A percentile compares a stretch with the other conserved stretches of the same genome.
Evolutionary conservation across 2,797 vertebrate species (phyloP).

Genomic region (Sebastolobus altivelis): DNA sequence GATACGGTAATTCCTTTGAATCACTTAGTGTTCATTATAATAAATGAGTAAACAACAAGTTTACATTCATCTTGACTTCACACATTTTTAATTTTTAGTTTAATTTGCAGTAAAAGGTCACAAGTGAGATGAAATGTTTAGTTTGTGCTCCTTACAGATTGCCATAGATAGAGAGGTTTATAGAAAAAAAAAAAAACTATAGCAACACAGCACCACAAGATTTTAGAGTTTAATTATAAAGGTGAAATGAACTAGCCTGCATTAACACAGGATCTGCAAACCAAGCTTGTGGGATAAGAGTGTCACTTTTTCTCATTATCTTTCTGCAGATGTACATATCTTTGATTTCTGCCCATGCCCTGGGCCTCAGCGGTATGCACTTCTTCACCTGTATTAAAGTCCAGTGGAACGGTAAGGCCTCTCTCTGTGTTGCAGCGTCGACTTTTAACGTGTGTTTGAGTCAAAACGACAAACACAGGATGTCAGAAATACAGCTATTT

Average conservation of each 20-base stretch:
- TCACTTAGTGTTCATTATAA: background rate
- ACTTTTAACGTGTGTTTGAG: background rate
- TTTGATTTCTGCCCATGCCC: constrained; percentile 94
- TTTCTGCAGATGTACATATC: constrained; percentile 95
- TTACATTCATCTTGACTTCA: background rate
- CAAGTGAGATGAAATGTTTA: background rate
- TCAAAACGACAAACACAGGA: background rate
- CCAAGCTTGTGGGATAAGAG: background rate
- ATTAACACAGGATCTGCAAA: background rate
- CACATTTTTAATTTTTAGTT: background rate
- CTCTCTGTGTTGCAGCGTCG: background rate
- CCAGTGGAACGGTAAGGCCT: constrained; percentile 95
- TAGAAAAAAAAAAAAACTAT: background rate
- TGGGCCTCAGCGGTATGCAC: constrained; percentile 94
- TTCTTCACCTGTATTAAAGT: constrained; percentile 96
- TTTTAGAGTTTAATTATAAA: background rate
- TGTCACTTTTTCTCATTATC: background rate
- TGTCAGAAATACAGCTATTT: constrained; percentile 17
- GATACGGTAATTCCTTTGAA: background rate
- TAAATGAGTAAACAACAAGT: background rate
- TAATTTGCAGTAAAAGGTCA: constrained; percentile 2
- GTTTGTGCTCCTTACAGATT: background rate
- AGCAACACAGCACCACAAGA: too few relatives aligned
- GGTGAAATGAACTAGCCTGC: background rate
- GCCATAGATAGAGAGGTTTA: background rate